These are phyloP conservation scores for Myxocyprinus asiaticus DNA, from an alignment of 2,113 vertebrate genomes.

Conservation along the genomic window DNA sequence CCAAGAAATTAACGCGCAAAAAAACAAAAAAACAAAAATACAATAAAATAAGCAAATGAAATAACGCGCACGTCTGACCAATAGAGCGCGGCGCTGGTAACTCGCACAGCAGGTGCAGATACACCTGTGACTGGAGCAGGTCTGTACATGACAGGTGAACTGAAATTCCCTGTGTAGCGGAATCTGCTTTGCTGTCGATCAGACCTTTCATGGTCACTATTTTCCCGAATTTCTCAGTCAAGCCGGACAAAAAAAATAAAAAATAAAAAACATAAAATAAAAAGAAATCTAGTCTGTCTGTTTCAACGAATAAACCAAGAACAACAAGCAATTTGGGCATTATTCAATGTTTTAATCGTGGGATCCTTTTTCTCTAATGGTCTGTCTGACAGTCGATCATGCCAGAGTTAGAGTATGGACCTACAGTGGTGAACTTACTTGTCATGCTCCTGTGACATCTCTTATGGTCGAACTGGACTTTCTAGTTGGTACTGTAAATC, in stretches of 20 bases:
- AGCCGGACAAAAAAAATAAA: no score
- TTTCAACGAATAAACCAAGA: no score
- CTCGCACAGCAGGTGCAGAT: constrained; percentile 73
- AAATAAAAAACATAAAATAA: no score
- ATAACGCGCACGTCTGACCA: neutral
- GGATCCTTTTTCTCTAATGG: constrained; percentile 25
- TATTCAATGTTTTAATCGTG: no score
- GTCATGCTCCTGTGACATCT: constrained; percentile 99
- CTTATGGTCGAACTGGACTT: constrained; percentile 94
- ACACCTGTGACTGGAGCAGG: constrained; percentile 71
- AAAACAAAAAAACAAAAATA: neutral
- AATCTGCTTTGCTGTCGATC: neutral
- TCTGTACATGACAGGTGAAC: constrained; percentile 74
- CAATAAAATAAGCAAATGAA: no score
- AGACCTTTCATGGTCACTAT: neutral
- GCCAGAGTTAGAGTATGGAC: constrained; percentile 23
- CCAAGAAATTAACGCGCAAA: neutral
- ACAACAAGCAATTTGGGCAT: no score
- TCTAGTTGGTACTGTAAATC: constrained; percentile 93
- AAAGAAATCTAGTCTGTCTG: no score
- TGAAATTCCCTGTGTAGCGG: constrained; percentile 15
- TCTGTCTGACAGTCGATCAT: constrained; percentile 29
- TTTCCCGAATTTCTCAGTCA: neutral
- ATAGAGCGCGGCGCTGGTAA: neutral
- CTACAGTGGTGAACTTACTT: constrained; percentile 83